phyloP scores from a whole-genome alignment of 2,113 vertebrate species.

The Myrmecophaga tridactyla region DNA sequence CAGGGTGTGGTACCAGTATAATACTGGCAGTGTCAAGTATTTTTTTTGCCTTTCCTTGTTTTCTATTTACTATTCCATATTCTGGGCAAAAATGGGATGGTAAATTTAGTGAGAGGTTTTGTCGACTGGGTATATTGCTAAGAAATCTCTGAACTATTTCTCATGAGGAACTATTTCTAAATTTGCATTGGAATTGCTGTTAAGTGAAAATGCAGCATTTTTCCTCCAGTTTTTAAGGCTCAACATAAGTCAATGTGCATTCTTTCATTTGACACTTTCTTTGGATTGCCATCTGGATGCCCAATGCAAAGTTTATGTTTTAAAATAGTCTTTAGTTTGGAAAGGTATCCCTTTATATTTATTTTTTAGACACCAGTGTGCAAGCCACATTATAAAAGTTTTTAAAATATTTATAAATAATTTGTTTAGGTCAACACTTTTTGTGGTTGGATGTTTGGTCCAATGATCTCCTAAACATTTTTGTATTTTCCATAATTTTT shows the following conservation, averaged over 20 bases:
- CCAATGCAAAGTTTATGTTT: slow-evolving; percentile 10
- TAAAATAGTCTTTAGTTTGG: neutral
- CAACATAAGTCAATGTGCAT: neutral
- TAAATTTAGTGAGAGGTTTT: slow-evolving; percentile 44
- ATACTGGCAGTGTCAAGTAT: neutral
- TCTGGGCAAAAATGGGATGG: neutral
- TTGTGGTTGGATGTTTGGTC: neutral
- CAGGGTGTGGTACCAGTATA: neutral
- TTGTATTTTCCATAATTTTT: slow-evolving; percentile 12
- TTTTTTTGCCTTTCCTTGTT: neutral
- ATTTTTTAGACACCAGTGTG: neutral
- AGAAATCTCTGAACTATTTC: slow-evolving; percentile 28
- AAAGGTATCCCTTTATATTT: neutral
- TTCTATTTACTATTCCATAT: slow-evolving; percentile 1
- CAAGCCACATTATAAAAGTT: neutral
- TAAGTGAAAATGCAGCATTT: slow-evolving; percentile 7
- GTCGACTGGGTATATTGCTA: neutral
- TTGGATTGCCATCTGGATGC: neutral
- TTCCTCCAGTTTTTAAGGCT: neutral
- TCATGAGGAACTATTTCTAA: slow-evolving; percentile 7
- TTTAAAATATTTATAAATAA: neutral
- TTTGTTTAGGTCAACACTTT: neutral
- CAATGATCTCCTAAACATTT: neutral
- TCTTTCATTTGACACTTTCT: neutral
- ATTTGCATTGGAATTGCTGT: neutral